Conservation (phyloP, 1,140 invertebrate species). For the Sipha flava region DNA sequence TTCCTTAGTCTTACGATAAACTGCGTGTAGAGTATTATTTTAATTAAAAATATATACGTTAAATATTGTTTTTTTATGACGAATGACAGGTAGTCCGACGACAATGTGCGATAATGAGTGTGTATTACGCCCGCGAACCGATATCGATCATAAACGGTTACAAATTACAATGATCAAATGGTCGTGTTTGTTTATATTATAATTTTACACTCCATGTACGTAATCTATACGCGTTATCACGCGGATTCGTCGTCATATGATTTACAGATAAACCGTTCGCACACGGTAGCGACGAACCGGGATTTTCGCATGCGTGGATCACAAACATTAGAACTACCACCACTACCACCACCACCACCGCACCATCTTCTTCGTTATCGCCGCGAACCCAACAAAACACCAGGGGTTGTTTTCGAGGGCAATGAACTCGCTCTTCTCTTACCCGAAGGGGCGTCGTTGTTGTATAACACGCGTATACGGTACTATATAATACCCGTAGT, state of each 20-base stretch:
- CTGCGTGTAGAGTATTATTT: no score
- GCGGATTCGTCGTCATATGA: not conserved
- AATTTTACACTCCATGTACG: not conserved
- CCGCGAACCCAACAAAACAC: not conserved
- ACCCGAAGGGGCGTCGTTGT: not conserved
- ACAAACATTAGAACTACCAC: not conserved
- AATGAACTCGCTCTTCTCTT: slow-evolving; percentile 16
- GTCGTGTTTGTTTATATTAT: not conserved
- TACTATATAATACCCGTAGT: not conserved
- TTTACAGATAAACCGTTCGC: not conserved
- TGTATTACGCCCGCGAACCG: not conserved
- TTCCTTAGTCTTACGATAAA: no score
- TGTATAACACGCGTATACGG: not conserved
- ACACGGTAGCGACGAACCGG: not conserved
- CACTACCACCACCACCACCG: not conserved
- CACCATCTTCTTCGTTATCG: not conserved
- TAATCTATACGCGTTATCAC: not conserved
- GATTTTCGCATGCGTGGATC: not conserved
- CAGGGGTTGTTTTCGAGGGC: slow-evolving; percentile 8
- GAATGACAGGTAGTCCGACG: not conserved
- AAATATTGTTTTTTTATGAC: no score
- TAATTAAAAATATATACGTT: no score
- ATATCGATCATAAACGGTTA: not conserved
- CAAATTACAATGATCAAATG: not conserved
- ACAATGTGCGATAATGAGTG: no score